Evolutionary conservation across 2,888 invertebrate species (phyloP), one percentile per base, ranked within the genome.

Genomic region (Argyra leucocephala): DNA sequence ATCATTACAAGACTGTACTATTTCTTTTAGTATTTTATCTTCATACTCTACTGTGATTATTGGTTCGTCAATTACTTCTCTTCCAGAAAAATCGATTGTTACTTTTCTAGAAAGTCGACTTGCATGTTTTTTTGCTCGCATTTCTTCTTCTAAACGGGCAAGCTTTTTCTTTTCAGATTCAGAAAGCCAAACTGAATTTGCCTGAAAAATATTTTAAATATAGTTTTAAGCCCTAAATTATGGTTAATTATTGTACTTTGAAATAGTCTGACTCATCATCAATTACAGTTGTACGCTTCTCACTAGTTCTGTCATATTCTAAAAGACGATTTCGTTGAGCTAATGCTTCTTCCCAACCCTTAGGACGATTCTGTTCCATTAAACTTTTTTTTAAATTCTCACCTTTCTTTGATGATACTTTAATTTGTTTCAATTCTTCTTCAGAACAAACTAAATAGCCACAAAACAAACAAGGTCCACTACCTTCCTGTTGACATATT

Each of bases 191-290:
- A 88, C 88, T 70, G 90, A 91, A 73, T 86, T 86, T 48, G 88
- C 84, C 72, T 77, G 57, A 37, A 37, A n/a, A 18, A 48, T n/a
- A 18, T 10, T 37, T 37, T 26, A 31, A 18, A 2, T 48, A 48
- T 18, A 48, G 5, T 48, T 37, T 37, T 48, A 12, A n/a, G n/a
- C n/a, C 10, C 7, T 3, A 48, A 48, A 22, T 48, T 22, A 31
- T 37, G 12, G 10, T 9, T n/a, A 23, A 65, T 58, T 12, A n/a
- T n/a, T n/a, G n/a, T n/a, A 71, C 76, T 73, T 87, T 86, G 77
- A 93, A 98, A 78, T 97, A 97, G 78, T 97, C 97, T 69, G 89
- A 86, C 76, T 97, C 94, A 76, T 97, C 97, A 76, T 98, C 97
- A 67, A 80, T 78, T 48, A 78, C 78, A 1, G 75, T 76, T 0